phyloP scores from a whole-genome alignment of 2,888 invertebrate genomes.

The Melanostoma mellinum region DNA sequence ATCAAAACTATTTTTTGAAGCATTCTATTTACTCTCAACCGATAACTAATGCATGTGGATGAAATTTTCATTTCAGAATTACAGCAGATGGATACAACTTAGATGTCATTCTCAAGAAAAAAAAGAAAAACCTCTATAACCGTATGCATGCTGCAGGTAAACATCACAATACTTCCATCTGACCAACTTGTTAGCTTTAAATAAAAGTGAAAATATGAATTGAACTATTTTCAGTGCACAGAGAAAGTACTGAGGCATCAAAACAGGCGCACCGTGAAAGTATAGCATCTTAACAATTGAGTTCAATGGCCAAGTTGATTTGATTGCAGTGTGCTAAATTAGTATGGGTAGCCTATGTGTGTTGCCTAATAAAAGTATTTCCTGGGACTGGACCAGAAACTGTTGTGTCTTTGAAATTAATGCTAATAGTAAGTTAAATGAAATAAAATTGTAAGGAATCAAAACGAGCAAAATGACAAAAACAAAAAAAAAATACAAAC shows the following conservation, averaged over 20 bases:
- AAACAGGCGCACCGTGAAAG: slow-evolving; percentile 73
- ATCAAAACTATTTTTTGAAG: background rate
- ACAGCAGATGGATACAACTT: slow-evolving; percentile 79
- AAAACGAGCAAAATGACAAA: slow-evolving; percentile 70
- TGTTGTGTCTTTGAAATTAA: slow-evolving; percentile 81
- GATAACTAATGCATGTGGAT: background rate
- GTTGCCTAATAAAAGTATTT: slow-evolving; percentile 77
- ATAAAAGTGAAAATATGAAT: slow-evolving; percentile 74
- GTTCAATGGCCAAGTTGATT: slow-evolving; percentile 54
- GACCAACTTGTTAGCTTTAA: slow-evolving; percentile 70
- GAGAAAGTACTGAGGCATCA: slow-evolving; percentile 75
- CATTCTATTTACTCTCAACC: background rate
- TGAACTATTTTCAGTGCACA: slow-evolving; percentile 75
- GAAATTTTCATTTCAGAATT: slow-evolving; percentile 74
- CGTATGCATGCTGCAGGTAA: slow-evolving; percentile 80
- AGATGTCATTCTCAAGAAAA: slow-evolving; percentile 80
- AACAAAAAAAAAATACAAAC: slow-evolving; percentile 47
- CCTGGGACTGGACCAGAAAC: slow-evolving; percentile 83
- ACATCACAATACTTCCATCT: slow-evolving; percentile 52
- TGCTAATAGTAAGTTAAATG: slow-evolving; percentile 74
- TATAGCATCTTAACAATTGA: slow-evolving; percentile 74
- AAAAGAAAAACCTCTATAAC: slow-evolving; percentile 80
- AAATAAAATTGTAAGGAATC: slow-evolving; percentile 69
- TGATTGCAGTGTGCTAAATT: slow-evolving; percentile 79
- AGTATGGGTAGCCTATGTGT: slow-evolving; percentile 74